A percentile compares a stretch with the other conserved stretches of the same genome.
Evolutionary conservation across 1,140 invertebrate species (phyloP).

Genomic region (Drosophila navojoa): DNA sequence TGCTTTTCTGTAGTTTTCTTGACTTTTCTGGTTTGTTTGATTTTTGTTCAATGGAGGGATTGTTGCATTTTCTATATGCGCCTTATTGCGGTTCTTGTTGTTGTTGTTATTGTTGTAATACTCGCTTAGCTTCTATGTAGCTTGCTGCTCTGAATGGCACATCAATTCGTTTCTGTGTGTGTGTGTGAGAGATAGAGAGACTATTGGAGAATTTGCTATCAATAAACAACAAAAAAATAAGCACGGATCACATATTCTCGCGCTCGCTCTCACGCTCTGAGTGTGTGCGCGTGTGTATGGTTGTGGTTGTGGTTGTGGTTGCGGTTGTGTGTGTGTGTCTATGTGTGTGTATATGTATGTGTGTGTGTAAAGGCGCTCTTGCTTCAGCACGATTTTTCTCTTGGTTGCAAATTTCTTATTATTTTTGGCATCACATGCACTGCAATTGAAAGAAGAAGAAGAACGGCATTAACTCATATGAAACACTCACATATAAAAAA

Average conservation of each 20-base stretch:
- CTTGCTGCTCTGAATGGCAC: constrained; percentile 71
- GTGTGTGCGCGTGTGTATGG: background rate
- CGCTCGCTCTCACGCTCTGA: constrained; percentile 16
- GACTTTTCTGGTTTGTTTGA: constrained; percentile 16
- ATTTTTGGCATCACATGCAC: constrained; percentile 72
- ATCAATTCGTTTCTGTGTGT: constrained; percentile 50
- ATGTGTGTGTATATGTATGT: background rate
- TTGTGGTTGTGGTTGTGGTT: too few relatives aligned
- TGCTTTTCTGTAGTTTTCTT: constrained; percentile 2
- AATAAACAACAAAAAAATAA: constrained; percentile 4
- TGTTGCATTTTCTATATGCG: constrained; percentile 55
- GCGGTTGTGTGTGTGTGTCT: background rate
- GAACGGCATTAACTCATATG: constrained; percentile 14
- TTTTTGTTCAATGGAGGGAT: constrained; percentile 71
- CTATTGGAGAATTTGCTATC: constrained; percentile 32
- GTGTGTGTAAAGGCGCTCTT: constrained; percentile 5
- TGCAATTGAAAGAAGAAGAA: constrained; percentile 42
- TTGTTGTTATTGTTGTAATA: constrained; percentile 57
- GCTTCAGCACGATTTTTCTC: constrained; percentile 25
- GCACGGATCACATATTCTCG: constrained; percentile 53
- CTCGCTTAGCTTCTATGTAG: constrained; percentile 76
- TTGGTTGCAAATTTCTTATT: constrained; percentile 19
- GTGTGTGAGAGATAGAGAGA: constrained; percentile 3
- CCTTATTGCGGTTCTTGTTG: constrained; percentile 44
- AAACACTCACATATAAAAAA: background rate